phyloP scores from a whole-genome alignment of 2,797 vertebrate species.

The Gymnoscopelus microlampas region DNA sequence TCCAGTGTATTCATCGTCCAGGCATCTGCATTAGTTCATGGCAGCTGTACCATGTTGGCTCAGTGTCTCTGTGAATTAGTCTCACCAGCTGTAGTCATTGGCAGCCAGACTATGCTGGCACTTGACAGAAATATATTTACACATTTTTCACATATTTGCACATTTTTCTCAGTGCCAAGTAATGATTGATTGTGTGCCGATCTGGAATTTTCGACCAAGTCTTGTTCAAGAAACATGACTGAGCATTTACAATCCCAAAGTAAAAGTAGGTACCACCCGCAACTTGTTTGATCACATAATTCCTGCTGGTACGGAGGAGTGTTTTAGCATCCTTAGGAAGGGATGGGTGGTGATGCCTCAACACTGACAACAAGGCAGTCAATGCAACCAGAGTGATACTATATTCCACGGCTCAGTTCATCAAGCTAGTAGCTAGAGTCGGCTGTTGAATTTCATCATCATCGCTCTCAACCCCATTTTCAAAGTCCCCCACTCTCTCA shows the following conservation, averaged over 20 bases:
- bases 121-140: too few relatives aligned
- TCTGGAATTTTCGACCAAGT: slow-evolving; percentile 1
- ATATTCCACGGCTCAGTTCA: slow-evolving; percentile 13
- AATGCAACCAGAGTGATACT: slow-evolving; percentile 10
- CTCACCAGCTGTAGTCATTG: too few relatives aligned
- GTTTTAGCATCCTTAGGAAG: slow-evolving; percentile 20
- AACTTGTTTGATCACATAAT: background rate
- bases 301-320: slow-evolving; percentile 6
- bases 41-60: too few relatives aligned
- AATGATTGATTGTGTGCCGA: background rate
- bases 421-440: too few relatives aligned
- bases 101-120: too few relatives aligned
- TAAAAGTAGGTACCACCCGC: slow-evolving; percentile 22
- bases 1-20: too few relatives aligned
- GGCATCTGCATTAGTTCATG: too few relatives aligned
- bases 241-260: slow-evolving; percentile 11
- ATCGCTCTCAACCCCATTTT: too few relatives aligned
- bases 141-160: too few relatives aligned
- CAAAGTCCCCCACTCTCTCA: too few relatives aligned
- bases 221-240: slow-evolving; percentile 1
- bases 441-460: background rate
- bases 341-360: slow-evolving; percentile 10
- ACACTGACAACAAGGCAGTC: slow-evolving; percentile 5
- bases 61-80: too few relatives aligned
- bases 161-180: too few relatives aligned